These are phyloP conservation scores for Sminthopsis crassicaudata DNA, from an alignment of 2,113 vertebrate genomes.

Conservation along the genomic window DNA sequence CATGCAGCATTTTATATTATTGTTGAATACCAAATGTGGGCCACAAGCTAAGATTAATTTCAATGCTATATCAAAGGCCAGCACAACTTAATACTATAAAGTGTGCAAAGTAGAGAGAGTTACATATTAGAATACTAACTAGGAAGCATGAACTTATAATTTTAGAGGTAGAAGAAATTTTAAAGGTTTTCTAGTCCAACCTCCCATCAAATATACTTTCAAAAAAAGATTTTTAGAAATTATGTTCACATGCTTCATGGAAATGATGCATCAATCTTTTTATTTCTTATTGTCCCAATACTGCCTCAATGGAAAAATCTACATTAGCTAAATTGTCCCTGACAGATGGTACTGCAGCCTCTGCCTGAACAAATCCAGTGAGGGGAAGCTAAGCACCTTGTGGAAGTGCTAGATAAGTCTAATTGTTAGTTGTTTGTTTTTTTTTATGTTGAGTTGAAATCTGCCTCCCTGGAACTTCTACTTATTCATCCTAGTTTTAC, in stretches of 20 bases:
- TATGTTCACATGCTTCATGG: neutral
- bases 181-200: neutral
- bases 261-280: neutral
- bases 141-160: neutral
- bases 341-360: neutral
- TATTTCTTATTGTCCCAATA: neutral
- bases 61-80: neutral
- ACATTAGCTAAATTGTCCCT: neutral
- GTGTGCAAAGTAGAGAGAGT: neutral
- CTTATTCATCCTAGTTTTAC: neutral
- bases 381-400: neutral
- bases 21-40: neutral
- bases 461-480: neutral
- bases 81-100: neutral
- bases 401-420: neutral
- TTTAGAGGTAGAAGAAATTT: neutral
- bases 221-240: neutral
- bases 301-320: neutral
- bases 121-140: neutral
- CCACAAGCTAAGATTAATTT: neutral
- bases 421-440: neutral
- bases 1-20: neutral
- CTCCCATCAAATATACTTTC: neutral
- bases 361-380: neutral
- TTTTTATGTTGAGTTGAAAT: neutral